These are phyloP conservation scores for Aquatica leii DNA, from an alignment of 2,888 invertebrate species.

Conservation along the genomic window DNA sequence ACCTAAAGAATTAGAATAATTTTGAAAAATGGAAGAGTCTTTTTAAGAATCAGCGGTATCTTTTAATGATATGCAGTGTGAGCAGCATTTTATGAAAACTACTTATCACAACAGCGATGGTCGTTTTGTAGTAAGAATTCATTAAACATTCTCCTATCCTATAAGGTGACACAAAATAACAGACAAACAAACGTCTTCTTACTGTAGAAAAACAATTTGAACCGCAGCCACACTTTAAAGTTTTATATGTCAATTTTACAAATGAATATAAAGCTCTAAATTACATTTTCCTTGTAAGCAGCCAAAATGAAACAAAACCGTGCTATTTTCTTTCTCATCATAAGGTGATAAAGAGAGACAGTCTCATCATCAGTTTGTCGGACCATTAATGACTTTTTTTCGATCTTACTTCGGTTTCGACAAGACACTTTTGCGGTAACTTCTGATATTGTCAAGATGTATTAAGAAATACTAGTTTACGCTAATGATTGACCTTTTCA, in stretches of 20 bases:
- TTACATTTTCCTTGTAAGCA: background rate
- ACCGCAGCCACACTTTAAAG: background rate
- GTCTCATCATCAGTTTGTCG: background rate
- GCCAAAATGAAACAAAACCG: slow-evolving; percentile 15
- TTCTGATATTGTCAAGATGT: too few relatives aligned
- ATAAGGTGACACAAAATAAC: background rate
- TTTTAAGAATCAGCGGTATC: background rate
- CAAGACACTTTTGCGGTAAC: too few relatives aligned
- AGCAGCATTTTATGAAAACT: background rate
- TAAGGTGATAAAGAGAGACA: background rate
- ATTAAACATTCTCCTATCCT: background rate
- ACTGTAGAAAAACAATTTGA: background rate
- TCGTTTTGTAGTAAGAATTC: background rate
- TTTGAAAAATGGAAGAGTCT: background rate
- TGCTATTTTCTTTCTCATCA: too few relatives aligned
- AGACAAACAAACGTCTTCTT: background rate
- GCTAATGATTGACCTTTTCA: too few relatives aligned
- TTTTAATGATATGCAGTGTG: background rate
- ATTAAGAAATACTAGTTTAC: too few relatives aligned
- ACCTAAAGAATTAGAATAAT: background rate
- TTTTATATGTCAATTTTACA: background rate
- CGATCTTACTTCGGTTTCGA: too few relatives aligned
- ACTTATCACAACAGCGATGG: background rate
- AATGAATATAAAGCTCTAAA: background rate
- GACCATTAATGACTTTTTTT: too few relatives aligned